A percentile compares a stretch with the other conserved stretches of the same genome.
Evolutionary conservation across 2,113 vertebrate species (phyloP).

Genomic region (Pseudopipra pipra): DNA sequence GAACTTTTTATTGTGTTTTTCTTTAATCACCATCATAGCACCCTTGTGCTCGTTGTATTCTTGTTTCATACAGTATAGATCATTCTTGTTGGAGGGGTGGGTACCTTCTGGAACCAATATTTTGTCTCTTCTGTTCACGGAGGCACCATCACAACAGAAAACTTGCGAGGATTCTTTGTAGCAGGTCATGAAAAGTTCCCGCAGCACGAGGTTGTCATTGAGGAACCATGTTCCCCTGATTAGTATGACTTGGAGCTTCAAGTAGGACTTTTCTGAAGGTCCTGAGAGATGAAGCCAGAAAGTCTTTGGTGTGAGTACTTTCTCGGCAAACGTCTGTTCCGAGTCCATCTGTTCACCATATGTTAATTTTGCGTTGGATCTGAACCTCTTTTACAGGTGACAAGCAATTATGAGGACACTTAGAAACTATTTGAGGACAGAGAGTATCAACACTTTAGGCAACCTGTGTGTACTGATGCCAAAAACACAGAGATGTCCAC

Average conservation of each 20-base stretch:
- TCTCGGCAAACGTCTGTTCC: conserved; percentile 65
- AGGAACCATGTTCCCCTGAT: conserved; percentile 40
- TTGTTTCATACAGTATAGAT: not conserved
- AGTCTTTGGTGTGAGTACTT: conserved; percentile 66
- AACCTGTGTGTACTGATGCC: conserved; percentile 56
- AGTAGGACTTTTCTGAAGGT: conserved; percentile 58
- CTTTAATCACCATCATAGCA: not conserved
- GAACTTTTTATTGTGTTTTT: not conserved
- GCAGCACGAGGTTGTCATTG: not conserved
- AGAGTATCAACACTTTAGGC: conserved; percentile 57
- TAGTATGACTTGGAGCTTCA: conserved; percentile 51
- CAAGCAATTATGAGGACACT: conserved; percentile 75
- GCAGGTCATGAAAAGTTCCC: not conserved
- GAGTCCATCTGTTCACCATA: conserved; percentile 76
- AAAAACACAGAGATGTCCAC: conserved; percentile 29
- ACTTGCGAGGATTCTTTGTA: not conserved
- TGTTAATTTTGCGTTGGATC: conserved; percentile 72
- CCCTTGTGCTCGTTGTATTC: not conserved
- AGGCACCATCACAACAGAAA: not conserved
- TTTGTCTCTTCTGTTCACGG: not conserved
- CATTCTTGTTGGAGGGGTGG: not conserved
- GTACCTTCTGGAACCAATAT: not conserved
- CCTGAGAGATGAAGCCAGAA: conserved; percentile 63
- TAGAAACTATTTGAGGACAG: conserved; percentile 69
- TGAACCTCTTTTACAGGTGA: conserved; percentile 76